Percentiles rank a stretch among this genome's conserved stretches.
Conservation (phyloP, 2,888 invertebrate genomes). For the Crioceris asparagi region DNA sequence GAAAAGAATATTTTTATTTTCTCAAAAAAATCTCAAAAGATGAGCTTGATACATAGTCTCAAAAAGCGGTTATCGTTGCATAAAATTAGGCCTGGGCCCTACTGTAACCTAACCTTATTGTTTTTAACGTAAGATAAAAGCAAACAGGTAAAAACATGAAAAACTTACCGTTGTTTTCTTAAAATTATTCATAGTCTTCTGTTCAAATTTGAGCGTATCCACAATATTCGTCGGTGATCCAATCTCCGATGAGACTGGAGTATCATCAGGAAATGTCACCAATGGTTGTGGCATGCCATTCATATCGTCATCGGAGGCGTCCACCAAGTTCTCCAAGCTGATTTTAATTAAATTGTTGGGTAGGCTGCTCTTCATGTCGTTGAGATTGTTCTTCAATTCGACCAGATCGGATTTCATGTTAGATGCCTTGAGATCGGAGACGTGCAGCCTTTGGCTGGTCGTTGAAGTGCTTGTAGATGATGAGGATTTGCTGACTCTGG, state of each 20-base stretch:
- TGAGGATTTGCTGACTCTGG: constrained; percentile 41
- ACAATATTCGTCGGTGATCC: constrained; percentile 34
- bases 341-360: constrained; percentile 33
- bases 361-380: constrained; percentile 66
- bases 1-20: too few relatives aligned
- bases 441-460: constrained; percentile 27
- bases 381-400: constrained; percentile 73
- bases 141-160: neutral
- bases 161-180: constrained; percentile 55
- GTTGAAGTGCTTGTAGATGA: constrained; percentile 44
- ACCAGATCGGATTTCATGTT: constrained; percentile 71
- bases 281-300: constrained; percentile 48
- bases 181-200: constrained; percentile 71
- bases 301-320: constrained; percentile 40
- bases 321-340: constrained; percentile 71
- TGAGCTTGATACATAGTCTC: too few relatives aligned
- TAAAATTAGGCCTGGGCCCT: too few relatives aligned
- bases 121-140: neutral
- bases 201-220: constrained; percentile 71
- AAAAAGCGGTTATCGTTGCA: too few relatives aligned
- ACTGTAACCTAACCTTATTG: neutral
- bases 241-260: constrained; percentile 50
- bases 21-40: too few relatives aligned
- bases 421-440: constrained; percentile 67
- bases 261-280: constrained; percentile 75